phyloP scores from a whole-genome alignment of 53 echinoderm and acorn worm species.

The Antedon mediterranea region DNA sequence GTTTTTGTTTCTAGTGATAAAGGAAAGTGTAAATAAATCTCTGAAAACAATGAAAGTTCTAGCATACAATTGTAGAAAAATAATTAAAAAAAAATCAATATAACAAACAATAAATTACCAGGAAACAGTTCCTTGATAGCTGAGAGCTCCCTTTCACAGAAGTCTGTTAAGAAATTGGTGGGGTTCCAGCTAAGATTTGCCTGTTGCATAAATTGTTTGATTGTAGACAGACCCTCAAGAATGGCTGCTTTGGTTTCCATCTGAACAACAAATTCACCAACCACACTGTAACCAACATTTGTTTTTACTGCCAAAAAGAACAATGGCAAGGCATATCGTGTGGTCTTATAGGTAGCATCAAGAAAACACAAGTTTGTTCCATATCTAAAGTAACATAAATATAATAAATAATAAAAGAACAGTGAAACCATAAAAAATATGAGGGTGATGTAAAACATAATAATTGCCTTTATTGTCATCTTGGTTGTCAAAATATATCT shows the following conservation, averaged over 20 bases:
- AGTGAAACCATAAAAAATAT: too few relatives aligned
- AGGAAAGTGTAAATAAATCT: too few relatives aligned
- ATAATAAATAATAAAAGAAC: too few relatives aligned
- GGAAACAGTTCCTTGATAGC: constrained; percentile 12
- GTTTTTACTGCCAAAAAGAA: constrained; percentile 17
- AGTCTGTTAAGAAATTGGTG: constrained; percentile 16
- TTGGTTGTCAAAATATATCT: too few relatives aligned
- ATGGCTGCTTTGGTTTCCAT: constrained; percentile 8
- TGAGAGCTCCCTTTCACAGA: constrained; percentile 12
- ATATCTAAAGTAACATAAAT: too few relatives aligned
- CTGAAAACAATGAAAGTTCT: too few relatives aligned
- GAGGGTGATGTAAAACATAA: too few relatives aligned
- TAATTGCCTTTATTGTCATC: too few relatives aligned
- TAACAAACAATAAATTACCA: neutral
- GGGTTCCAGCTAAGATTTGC: constrained; percentile 2
- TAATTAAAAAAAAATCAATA: too few relatives aligned
- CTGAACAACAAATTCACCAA: constrained; percentile 11
- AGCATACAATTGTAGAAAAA: too few relatives aligned
- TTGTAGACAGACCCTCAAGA: neutral
- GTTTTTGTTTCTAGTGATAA: too few relatives aligned
- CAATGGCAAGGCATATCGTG: constrained; percentile 17
- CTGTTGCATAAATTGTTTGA: neutral
- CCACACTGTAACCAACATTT: constrained; percentile 13
- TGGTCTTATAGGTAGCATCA: constrained; percentile 19
- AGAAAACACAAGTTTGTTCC: neutral